Evolutionary conservation across 2,888 invertebrate genomes (phyloP), one percentile per base, ranked within the genome.

Genomic region (Xylocampa areola): DNA sequence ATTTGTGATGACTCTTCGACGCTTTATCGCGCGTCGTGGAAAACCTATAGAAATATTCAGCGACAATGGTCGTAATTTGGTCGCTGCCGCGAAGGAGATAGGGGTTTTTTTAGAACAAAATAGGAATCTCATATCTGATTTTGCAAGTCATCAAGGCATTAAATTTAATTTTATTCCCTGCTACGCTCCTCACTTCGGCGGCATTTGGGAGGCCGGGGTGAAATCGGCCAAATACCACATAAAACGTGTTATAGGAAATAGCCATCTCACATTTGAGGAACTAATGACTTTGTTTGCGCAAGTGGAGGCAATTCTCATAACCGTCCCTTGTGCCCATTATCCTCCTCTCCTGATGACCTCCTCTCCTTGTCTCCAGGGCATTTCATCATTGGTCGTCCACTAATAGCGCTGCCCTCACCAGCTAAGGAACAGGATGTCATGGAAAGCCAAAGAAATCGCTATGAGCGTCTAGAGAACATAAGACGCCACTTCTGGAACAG

Each of bases 51-150:
- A 73, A 41, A 61, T 80, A 13, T 78, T 63, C 44, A 71, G 50
- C 4, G 78, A 79, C 21, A 76, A 75, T 45, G 76, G 76, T 1
- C 65, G 62, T 8, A 75, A 69, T 39, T 73, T 76, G 51, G 68
- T 73, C 2, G 72, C 62, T 0, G 65, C 70, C 5, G 54, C 50
- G 0, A 50, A 50, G 8, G 41, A 49, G 27, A 25, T 50, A 19
- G 29, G 36, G 0, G 1, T 6, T 2, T 50, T 50, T 11, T 4
- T 50, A 1, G 17, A 50, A 2, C 4, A 17, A 2, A 50, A 23
- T 11, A 2, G 10, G 0, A 27, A 40, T 10, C 25, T 25, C 19
- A 0, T 50, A 17, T 11, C n/a, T 40, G 27, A 40, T 27, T 53
- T 53, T 47, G 53, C 45, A 7, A 21, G 37, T 37, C 33, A 49